Base-by-base conservation (phyloP, 2,113 vertebrate species). In the Peucedramus taeniatus region DNA sequence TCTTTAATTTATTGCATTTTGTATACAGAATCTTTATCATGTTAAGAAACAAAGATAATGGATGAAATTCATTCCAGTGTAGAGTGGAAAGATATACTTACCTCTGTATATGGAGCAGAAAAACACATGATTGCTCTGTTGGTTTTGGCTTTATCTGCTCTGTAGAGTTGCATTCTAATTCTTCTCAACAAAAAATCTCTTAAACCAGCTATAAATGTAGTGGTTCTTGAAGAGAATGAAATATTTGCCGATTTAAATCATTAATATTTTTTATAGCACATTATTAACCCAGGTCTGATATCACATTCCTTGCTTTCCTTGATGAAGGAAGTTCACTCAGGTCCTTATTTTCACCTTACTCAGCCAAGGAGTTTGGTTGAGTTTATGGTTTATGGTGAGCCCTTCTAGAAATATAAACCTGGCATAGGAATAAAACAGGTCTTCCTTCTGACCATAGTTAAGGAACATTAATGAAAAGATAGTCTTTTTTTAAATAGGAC, bases 401-500 rank as follows among this genome's bases (percentile, higher is more conserved):
- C 1, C 6, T 65, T 83, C 63, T 39, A 30, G 9, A 49, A 20
- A 10, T 59, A 40, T 22, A 83, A 49, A 37, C 1, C 5, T 45
- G n/a, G 16, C 6, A 51, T 2, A 57, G 7, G 11, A 79, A 37
- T 61, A 65, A 56, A 83, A 0, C 10, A 53, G 3, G 1, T 51
- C 79, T 21, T 78, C 79, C 20, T 57, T 17, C 7, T 26, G 6
- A 16, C 4, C 7, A 2, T 27, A 60, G 26, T 7, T 85, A 50
- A 68, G 49, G 23, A 56, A 28, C 45, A 39, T 37, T 7, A 70
- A 68, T 28, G 11, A 37, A 65, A 83, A 76, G 2, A 27, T 14
- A 39, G 1, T 0, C 0, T 21, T 42, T 78, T 83, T 83, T 16
- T 10, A 19, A 64, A 33, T 12, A 63, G 2, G 3, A 6, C 0